A percentile compares a stretch with the other conserved stretches of the same genome.
These are phyloP conservation scores for Erpobdella octoculata DNA, from an alignment of 2,888 invertebrate genomes.

Conservation along the genomic window DNA sequence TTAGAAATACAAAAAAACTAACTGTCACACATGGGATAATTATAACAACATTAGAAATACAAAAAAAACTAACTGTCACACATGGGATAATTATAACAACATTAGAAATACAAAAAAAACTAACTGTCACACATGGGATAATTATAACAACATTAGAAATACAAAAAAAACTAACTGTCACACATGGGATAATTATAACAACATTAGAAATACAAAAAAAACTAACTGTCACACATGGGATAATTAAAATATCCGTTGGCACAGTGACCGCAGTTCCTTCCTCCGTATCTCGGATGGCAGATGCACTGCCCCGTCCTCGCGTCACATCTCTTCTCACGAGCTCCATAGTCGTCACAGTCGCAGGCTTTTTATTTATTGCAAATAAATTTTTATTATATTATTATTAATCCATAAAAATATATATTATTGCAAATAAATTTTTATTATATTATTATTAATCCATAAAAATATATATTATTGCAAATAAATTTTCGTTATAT, in stretches of 20 bases:
- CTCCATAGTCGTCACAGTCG: conserved; percentile 17
- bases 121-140: neutral
- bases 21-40: too few relatives aligned
- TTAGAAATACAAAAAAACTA: too few relatives aligned
- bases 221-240: conserved; percentile 38
- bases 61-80: too few relatives aligned
- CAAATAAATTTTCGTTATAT: too few relatives aligned
- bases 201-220: neutral
- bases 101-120: neutral
- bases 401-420: neutral
- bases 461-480: too few relatives aligned
- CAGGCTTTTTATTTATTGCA: conserved; percentile 16
- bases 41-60: too few relatives aligned
- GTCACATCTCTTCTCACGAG: conserved; percentile 60
- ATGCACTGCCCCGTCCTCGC: conserved; percentile 72
- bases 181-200: neutral
- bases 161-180: neutral
- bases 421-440: too few relatives aligned
- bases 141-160: neutral
- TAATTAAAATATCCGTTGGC: conserved; percentile 66
- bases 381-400: neutral
- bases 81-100: neutral
- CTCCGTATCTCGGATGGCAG: conserved; percentile 79
- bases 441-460: too few relatives aligned
- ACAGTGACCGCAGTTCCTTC: conserved; percentile 81